Evolutionary conservation across 2,888 invertebrate species (phyloP).

Genomic region (Sinhomidia bicolor): DNA sequence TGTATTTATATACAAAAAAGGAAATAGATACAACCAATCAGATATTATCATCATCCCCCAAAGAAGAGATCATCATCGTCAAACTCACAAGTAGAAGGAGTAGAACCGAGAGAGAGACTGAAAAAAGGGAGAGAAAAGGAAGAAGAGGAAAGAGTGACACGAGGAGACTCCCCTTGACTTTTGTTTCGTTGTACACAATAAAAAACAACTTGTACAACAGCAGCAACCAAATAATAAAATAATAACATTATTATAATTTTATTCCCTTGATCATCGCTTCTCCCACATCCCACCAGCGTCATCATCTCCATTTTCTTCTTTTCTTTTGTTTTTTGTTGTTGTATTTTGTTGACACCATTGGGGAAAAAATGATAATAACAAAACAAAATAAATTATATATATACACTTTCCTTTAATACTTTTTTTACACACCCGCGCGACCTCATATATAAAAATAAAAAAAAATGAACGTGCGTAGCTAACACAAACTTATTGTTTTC

Average conservation of each 20-base stretch:
- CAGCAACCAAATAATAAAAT: neutral
- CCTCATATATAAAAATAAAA: too few species aligned
- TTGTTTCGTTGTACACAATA: neutral
- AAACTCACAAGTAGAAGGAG: neutral
- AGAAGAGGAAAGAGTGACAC: constrained; percentile 23
- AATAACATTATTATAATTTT: constrained; percentile 20
- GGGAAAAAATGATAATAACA: constrained; percentile 87
- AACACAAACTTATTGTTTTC: too few species aligned
- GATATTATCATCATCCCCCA: constrained; percentile 6
- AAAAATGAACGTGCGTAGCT: neutral
- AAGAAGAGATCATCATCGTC: neutral
- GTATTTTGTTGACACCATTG: constrained; percentile 57
- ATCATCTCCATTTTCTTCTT: neutral
- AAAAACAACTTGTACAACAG: neutral
- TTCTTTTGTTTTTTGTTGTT: constrained; percentile 34
- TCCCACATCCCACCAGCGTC: too few species aligned
- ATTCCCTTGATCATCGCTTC: too few species aligned
- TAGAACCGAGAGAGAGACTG: neutral
- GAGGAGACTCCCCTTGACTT: constrained; percentile 53
- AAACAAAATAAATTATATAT: too few species aligned
- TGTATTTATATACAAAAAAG: neutral
- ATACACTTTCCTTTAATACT: too few species aligned
- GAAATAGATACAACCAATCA: neutral
- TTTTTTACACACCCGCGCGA: neutral
- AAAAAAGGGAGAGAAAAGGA: constrained; percentile 7